Evolutionary conservation across 2,113 vertebrate genomes (phyloP), one percentile per base, ranked within the genome.

Genomic region (Albula glossodonta): DNA sequence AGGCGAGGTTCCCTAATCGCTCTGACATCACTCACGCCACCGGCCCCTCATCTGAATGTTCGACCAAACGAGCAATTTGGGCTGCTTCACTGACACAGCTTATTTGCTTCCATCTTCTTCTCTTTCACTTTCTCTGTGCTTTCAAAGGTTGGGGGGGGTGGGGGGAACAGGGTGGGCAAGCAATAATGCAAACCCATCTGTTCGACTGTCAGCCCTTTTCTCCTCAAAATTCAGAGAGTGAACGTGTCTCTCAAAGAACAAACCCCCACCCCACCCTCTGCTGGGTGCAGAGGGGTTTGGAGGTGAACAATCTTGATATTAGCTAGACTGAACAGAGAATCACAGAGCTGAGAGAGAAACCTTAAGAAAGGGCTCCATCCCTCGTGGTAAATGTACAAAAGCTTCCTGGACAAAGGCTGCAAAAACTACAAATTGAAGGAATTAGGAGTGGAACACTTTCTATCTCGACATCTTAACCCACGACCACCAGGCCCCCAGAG

Each of bases 161-260:
- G 91, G 88, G 88, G 89, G 89, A 70, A 48, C 56, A 19, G 80
- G 12, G 83, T 77, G 50, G 83, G 70, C 86, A 57, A 91, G 90
- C 92, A 92, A 94, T 94, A 93, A 92, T 91, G 88, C 89, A 90
- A 93, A 93, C 91, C 93, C 92, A 94, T 94, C 93, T 94, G 93
- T 92, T 94, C 91, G 90, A 91, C 93, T 94, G 93, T 93, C 93
- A 93, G 92, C 92, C 91, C 92, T 93, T 93, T 94, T 91, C 90
- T 91, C 87, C 80, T 87, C 83, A 90, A 89, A 92, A 93, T 94
- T 93, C 92, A 93, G 92, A 88, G 90, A 87, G 85, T 87, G 63
- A 66, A 90, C 93, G 92, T 92, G 89, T 92, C 90, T 90, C 90
- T 91, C 90, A 91, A 93, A 91, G 93, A 89, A 87, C 15, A 15